Evolutionary conservation across 2,888 invertebrate genomes (phyloP), one percentile per base, ranked within the genome.

Genomic region (Dryobotodes eremita): DNA sequence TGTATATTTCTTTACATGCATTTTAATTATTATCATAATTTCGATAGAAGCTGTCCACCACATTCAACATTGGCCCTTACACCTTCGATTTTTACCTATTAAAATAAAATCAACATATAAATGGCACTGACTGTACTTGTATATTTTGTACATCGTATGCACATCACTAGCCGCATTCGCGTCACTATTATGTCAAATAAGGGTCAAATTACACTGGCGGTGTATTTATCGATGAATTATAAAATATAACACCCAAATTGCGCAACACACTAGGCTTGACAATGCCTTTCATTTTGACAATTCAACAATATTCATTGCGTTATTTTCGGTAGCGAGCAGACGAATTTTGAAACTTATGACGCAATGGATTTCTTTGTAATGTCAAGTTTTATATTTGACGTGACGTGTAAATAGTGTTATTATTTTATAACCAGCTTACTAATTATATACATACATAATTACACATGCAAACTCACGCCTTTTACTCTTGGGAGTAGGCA

Each of bases 151-250:
- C 77, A 77, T 62, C 42, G 59, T 71, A 65, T 69, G 74, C 76
- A 81, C 86, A 79, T 79, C 62, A 77, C 70, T 75, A 78, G 75
- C 59, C 62, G 64, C 59, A 59, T 66, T 79, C 59, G 36, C 53
- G 50, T 77, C 87, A 86, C 80, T 79, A 74, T 77, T 68, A 71
- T 26, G 76, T 71, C 79, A 75, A 65, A 57, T 62, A 83, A 72
- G 70, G 11, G 53, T 80, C 75, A 57, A 70, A 65, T 74, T 68
- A 85, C 46, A 80, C 75, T 85, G 80, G 81, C 85, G 68, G 65
- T 46, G 57, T 50, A 36, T 62, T 79, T 83, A 31, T 48, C 23
- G 10, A 59, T 46, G 23, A 15, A 13, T 50, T 11, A n/a, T 26
- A 78, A 68, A 31, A 42, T 59, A 36, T 4, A 36, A 26, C 23